Conservation (phyloP, 2,888 invertebrate genomes). For the Epistrophella euchroma region DNA sequence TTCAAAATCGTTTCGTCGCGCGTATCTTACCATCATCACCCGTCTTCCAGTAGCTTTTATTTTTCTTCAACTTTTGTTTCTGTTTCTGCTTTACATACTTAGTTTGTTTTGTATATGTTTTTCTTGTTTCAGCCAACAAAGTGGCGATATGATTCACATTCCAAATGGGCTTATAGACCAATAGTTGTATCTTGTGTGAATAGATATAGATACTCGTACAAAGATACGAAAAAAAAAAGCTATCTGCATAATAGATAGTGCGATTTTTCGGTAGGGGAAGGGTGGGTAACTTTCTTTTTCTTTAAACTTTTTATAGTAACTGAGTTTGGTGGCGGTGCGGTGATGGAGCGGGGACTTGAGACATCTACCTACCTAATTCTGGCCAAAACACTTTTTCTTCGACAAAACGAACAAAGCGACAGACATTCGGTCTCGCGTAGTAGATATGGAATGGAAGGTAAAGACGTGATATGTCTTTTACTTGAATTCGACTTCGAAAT, state of each 20-base stretch:
- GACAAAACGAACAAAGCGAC: slow-evolving; percentile 22
- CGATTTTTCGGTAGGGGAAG: slow-evolving; percentile 14
- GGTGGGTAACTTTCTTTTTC: slow-evolving; percentile 68
- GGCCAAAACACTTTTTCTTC: slow-evolving; percentile 37
- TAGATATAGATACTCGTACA: slow-evolving; percentile 54
- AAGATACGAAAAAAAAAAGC: slow-evolving; percentile 6
- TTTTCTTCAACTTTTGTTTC: neutral
- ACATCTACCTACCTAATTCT: slow-evolving; percentile 30
- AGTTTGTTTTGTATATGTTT: slow-evolving; percentile 26
- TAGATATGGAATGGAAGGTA: neutral
- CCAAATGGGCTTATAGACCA: slow-evolving; percentile 50
- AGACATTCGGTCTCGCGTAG: slow-evolving; percentile 28
- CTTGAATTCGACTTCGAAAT: slow-evolving; percentile 20
- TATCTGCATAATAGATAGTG: slow-evolving; percentile 33
- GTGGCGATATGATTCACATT: slow-evolving; percentile 60
- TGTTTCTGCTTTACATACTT: slow-evolving; percentile 9
- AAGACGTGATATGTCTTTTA: slow-evolving; percentile 24
- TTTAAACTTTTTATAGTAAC: slow-evolving; percentile 1
- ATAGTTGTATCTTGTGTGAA: slow-evolving; percentile 23
- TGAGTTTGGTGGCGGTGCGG: neutral
- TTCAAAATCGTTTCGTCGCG: neutral
- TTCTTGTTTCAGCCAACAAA: slow-evolving; percentile 13
- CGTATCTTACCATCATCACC: neutral
- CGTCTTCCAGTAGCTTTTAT: slow-evolving; percentile 12
- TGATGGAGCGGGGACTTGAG: neutral